Evolutionary conservation across 2,797 vertebrate species (phyloP), one percentile per base, ranked within the genome.

Genomic region (Coccyzus lansbergi): DNA sequence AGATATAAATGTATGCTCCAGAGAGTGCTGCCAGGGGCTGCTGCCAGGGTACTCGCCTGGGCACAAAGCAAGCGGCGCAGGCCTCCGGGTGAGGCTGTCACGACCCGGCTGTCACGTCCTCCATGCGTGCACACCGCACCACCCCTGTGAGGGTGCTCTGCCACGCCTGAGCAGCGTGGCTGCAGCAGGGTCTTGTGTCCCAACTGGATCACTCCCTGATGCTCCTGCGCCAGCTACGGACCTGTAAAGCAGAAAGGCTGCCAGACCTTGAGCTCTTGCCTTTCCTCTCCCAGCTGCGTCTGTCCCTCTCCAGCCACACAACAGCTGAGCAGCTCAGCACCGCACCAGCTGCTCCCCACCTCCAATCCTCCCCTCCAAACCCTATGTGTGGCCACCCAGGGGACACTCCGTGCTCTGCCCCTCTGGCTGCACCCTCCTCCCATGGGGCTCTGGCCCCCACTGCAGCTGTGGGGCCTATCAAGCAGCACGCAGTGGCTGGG

Each of bases 321-420:
- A 95, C 97, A 98, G 97, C 97, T 97, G 98, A 98, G 97, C 97
- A 92, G 97, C 97, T 97, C 97, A 97, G 97, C 97, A 93, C 96
- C 59, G 48, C 29, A 68, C 97, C 98, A 98, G 97, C 97, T 98
- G 98, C 98, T 98, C 97, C 97, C 97, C 91, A 95, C 95, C 93
- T 97, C 94, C 71, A 81, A 20, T 8, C 75, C 68, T 68, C 40
- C 85, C 75, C 52, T 55, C 71, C 87, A 62, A 49, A 90, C 44
- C 82, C 48, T 71, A 10, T 6, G 13, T 3, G 7, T 9, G 3
- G 74, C 62, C 86, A 40, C 76, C 77, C 83, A 2, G 0, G 92
- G 65, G 75, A 92, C 4, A 0, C 82, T 70, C 94, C 70, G 91
- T 7, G 38, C 80, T 94, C 92, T 69, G 51, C 91, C 75, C 64